Base-by-base conservation (phyloP, 2,888 invertebrate genomes). In the Xestobium rufovillosum region DNA sequence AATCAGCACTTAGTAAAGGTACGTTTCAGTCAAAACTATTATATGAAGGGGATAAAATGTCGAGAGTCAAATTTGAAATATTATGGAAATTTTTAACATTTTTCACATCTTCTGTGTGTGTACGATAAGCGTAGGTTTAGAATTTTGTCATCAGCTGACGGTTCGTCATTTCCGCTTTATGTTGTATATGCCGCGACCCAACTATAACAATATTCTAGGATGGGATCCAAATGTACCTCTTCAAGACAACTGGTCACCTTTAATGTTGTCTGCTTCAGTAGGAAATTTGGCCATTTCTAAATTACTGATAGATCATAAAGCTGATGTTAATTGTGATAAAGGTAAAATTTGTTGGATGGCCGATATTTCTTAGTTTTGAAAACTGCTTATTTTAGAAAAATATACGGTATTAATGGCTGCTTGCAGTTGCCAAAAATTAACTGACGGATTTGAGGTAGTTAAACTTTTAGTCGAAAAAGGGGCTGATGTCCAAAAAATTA, bases 361-460 rank as follows among this genome's bases (percentile, higher is more conserved):
- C 13, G 11, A 34, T 32, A 10, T 17, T 14, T 34, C 9, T 8
- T 31, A 14, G 11, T 31, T 27, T 27, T 27, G 6, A 8, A 27
- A n/a, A 4, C 16, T 38, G 23, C 17, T 31, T 36, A 43, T 62
- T 67, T 25, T 60, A 79, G 80, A 78, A 61, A 72, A 72, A n/a
- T 68, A 69, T 34, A 77, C 77, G 25, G 71, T 76, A 14, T 57
- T 80, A 34, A 78, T 80, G 77, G 70, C 73, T 42, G 69, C 73
- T 15, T 78, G 78, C 50, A 68, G 72, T n/a, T 77, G 75, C 49
- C 68, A 63, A 48, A 72, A 70, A 42, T 64, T 63, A n/a, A 55
- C 62, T 23, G 72, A 77, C 40, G 65, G 76, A 13, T 40, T 55
- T 10, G 42, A 52, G 29, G 44, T 61, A 28, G 47, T 61, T 14